phyloP scores from a whole-genome alignment of 1,140 invertebrate species.

The Macrostomum lignano region DNA sequence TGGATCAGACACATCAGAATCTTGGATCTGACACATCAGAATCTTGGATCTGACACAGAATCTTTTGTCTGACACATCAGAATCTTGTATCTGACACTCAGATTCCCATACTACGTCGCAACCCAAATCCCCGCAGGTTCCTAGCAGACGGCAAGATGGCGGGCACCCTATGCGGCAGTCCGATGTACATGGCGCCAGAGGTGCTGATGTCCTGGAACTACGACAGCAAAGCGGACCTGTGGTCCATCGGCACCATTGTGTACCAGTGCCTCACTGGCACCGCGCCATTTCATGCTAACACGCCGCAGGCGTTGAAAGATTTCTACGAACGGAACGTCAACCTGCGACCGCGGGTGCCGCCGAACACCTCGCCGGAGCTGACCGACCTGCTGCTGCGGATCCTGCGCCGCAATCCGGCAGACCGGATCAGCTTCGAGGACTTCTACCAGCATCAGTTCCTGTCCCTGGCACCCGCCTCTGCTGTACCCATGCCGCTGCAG shows the following conservation, averaged over 20 bases:
- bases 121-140: no score
- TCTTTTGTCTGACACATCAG: no score
- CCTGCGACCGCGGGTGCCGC: constrained; percentile 46
- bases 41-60: no score
- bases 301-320: constrained; percentile 79
- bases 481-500: no score
- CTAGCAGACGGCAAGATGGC: constrained; percentile 96
- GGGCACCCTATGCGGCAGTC: constrained; percentile 86
- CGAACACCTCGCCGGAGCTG: constrained; percentile 58
- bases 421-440: constrained; percentile 58
- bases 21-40: no score
- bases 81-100: no score
- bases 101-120: no score
- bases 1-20: no score
- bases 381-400: constrained; percentile 44
- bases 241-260: constrained; percentile 92
- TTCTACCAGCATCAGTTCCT: no score
- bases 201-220: constrained; percentile 97
- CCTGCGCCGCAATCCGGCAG: constrained; percentile 56
- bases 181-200: constrained; percentile 97
- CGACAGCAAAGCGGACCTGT: constrained; percentile 89
- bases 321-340: constrained; percentile 49
- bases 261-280: constrained; percentile 94
- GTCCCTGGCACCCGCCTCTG: no score
- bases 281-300: constrained; percentile 85